Base-by-base conservation (phyloP, 2,113 vertebrate species). In the Pelodiscus sinensis region DNA sequence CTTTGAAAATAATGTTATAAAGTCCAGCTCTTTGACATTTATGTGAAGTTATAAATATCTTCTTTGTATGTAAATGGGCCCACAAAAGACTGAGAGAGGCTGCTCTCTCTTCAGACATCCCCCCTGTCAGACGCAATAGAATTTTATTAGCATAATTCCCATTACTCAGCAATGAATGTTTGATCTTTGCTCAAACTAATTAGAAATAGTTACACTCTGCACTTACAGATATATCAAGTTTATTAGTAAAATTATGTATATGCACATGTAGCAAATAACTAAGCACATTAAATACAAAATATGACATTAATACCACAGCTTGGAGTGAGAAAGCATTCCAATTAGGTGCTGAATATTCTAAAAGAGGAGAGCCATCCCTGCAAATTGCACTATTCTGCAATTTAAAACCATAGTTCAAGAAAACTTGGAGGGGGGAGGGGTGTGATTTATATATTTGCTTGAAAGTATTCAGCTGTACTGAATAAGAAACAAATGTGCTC, bases 151-250 rank as follows among this genome's bases (percentile, higher is more conserved):
- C 29, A 55, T 94, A 54, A 92, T 97, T 97, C 97, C 81, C 93
- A 96, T 97, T 97, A 96, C 96, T 97, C 89, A 97, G 92, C 97
- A 96, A 80, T 88, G 87, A 96, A 96, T 96, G 55, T 80, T 83
- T 94, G 94, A 96, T 96, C 96, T 97, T 96, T 96, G 94, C 96
- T 97, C 96, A 97, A 97, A 96, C 52, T 97, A 95, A 97, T 98
- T 97, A 97, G 96, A 97, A 97, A 90, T 88, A 88, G 92, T 96
- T 97, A 93, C 86, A 96, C 94, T 98, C 96, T 97, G 80, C 90
- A 93, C 68, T 94, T 55, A 50, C 22, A 93, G 81, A 94, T 97
- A 90, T 18, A 97, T 96, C 85, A 96, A 86, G 96, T 97, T 97
- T 98, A 97, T 97, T 97, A 95, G 86, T 89, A 94, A 96, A 97